Evolutionary conservation across 1,140 invertebrate species (phyloP).

Genomic region (Matsumurasca onukii): DNA sequence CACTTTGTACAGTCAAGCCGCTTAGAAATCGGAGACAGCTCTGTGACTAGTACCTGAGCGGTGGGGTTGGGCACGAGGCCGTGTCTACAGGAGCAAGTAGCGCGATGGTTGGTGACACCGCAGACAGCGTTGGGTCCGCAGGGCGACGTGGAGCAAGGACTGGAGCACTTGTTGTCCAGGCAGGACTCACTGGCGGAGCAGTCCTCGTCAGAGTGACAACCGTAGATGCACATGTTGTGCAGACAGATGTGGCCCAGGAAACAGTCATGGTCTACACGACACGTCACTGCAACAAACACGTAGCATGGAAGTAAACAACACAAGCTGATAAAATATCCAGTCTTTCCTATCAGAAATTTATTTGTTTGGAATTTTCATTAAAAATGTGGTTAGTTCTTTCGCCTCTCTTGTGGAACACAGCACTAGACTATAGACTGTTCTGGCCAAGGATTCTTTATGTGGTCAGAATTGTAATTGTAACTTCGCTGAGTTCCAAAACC

Average conservation of each 20-base stretch:
- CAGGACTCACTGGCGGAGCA: constrained; percentile 82
- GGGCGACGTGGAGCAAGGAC: constrained; percentile 72
- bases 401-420: no score
- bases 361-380: no score
- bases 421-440: no score
- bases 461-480: no score
- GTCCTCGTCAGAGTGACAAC: constrained; percentile 83
- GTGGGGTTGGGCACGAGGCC: constrained; percentile 83
- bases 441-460: no score
- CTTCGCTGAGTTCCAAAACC: no score
- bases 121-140: constrained; percentile 84
- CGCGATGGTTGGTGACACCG: constrained; percentile 76
- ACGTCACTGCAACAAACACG: constrained; percentile 74
- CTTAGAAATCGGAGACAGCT: no score
- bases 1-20: no score
- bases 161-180: constrained; percentile 72
- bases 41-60: constrained; percentile 61
- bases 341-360: no score
- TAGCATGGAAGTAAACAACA: no score
- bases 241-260: constrained; percentile 88
- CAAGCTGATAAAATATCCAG: no score
- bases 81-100: constrained; percentile 73
- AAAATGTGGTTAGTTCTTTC: no score
- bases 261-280: constrained; percentile 86
- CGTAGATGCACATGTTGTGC: constrained; percentile 79